These are phyloP conservation scores for Lophura nycthemera DNA, from an alignment of 2,113 vertebrate genomes.

Conservation along the genomic window DNA sequence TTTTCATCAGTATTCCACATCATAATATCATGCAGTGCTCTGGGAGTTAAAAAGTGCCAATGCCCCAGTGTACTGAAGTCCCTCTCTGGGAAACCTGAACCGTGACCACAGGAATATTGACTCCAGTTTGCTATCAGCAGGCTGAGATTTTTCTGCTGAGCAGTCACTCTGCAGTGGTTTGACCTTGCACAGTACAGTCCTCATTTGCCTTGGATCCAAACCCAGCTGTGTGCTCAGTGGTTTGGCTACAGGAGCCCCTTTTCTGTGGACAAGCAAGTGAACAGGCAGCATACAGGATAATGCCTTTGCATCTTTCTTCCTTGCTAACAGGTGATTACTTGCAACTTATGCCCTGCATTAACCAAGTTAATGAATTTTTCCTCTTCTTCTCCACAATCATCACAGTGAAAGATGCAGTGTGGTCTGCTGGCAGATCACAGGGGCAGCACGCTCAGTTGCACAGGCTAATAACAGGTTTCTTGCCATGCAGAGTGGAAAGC, in stretches of 20 bases:
- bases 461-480: background rate
- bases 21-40: too few relatives aligned
- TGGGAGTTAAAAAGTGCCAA: background rate
- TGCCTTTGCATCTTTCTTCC: background rate
- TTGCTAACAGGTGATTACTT: background rate
- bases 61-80: background rate
- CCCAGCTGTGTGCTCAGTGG: fast-evolving
- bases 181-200: background rate
- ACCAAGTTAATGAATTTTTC: background rate
- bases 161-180: background rate
- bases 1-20: too few relatives aligned
- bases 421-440: background rate
- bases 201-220: background rate
- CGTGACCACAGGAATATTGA: background rate
- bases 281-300: background rate
- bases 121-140: background rate
- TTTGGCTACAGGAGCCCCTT: background rate
- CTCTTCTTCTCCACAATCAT: background rate
- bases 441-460: background rate
- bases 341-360: background rate
- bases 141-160: background rate
- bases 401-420: background rate
- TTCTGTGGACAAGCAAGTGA: background rate
- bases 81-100: background rate
- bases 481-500: background rate